Base-by-base conservation (phyloP, 2,888 invertebrate genomes). In the Chalcosyrphus nemorum region DNA sequence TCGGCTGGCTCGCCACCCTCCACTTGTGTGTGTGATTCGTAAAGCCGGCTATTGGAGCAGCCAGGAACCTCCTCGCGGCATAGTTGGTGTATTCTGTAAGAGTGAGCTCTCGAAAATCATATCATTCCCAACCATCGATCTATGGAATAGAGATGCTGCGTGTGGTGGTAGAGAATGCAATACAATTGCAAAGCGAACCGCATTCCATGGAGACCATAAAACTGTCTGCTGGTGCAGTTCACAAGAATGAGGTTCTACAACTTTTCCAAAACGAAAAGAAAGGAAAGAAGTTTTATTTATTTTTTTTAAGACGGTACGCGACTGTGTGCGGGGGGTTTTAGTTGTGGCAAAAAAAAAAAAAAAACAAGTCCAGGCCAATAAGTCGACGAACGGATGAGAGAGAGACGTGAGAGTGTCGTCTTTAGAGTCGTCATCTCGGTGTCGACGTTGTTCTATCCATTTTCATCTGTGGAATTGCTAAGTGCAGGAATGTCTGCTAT, bases 181-280 rank as follows among this genome's bases (percentile, higher is more conserved):
- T 59, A 72, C 81, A 82, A 82, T 77, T 77, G 77, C 71, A 82
- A 77, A 77, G 71, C 65, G 78, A 78, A 78, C 82, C 82, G 78
- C 78, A 82, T 82, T 82, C 82, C 82, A 78, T 63, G 82, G 68
- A 82, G 78, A 82, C 78, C 78, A 82, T 82, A 82, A 82, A 82
- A 82, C 82, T 82, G 82, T 82, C 78, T 82, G 78, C 56, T 82
- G 47, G 56, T 82, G 78, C 78, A 66, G 54, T 74, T 78, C 68
- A 21, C 63, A 72, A 68, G 82, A 82, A 78, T 82, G 82, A 78
- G 47, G 78, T 72, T 78, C 78, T 47, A 47, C 82, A 78, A 78
- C 65, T 77, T 71, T 75, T 63, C 63, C 71, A 50, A 66, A 38
- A 71, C n/a, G 63, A 71, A 81, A 71, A 65, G 43, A 81, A 71